Evolutionary conservation across 2,113 vertebrate genomes (phyloP).

Genomic region (Verasper variegatus): DNA sequence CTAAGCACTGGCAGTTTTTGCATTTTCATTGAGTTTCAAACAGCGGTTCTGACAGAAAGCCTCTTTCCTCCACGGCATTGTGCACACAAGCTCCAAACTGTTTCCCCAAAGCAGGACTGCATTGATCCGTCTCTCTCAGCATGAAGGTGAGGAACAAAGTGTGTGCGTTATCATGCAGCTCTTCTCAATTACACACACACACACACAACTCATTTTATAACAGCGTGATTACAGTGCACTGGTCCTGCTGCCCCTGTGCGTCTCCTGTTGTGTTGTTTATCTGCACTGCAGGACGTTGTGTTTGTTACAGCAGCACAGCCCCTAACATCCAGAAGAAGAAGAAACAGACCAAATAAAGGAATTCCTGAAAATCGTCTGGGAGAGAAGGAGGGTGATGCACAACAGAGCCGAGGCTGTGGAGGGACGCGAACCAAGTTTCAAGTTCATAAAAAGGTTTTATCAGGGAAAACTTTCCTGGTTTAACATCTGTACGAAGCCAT

Average conservation of each 20-base stretch:
- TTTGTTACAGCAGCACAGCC: background rate
- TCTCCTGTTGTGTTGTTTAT: background rate
- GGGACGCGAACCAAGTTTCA: background rate
- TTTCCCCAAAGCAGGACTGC: too few relatives aligned
- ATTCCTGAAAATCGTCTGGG: too few relatives aligned
- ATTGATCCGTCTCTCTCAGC: background rate
- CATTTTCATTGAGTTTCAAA: background rate
- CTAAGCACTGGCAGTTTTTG: too few relatives aligned
- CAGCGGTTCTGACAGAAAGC: background rate
- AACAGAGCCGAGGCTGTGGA: too few relatives aligned
- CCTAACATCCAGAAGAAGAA: too few relatives aligned
- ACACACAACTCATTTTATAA: too few relatives aligned
- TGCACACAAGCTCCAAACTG: background rate
- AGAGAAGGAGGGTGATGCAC: too few relatives aligned
- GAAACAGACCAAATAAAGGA: background rate
- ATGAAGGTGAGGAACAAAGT: background rate
- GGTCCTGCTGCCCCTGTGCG: background rate
- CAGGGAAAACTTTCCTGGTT: background rate
- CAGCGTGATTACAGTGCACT: background rate
- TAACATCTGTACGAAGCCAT: background rate
- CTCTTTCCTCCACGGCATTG: background rate
- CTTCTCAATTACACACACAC: too few relatives aligned
- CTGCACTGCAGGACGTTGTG: conserved; percentile 4
- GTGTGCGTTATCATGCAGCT: background rate
- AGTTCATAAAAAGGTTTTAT: background rate